Percentiles rank a stretch among this genome's conserved stretches.
These are phyloP conservation scores for Parambassis ranga DNA, from an alignment of 2,797 vertebrate species.

Conservation along the genomic window DNA sequence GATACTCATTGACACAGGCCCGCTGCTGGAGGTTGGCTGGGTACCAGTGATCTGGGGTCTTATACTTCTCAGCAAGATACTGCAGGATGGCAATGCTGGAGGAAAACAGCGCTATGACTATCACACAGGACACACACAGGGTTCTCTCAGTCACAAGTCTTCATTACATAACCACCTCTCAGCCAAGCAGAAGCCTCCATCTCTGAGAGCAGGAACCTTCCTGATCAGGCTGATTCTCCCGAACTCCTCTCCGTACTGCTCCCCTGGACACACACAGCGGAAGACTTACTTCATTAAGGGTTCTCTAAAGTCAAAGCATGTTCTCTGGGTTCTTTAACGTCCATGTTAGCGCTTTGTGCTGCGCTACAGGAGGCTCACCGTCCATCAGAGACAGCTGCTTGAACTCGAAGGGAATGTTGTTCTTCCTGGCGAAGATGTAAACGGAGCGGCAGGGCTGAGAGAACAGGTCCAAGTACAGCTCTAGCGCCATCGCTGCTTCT, in stretches of 20 bases:
- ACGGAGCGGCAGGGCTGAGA: conserved; percentile 84
- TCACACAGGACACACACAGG: not conserved
- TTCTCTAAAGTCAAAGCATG: too few species aligned
- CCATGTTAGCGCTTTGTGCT: too few species aligned
- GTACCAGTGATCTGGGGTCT: conserved; percentile 87
- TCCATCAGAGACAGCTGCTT: conserved; percentile 71
- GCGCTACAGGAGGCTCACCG: conserved; percentile 66
- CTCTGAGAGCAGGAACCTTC: conserved; percentile 84
- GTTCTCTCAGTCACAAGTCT: not conserved
- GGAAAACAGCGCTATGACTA: not conserved
- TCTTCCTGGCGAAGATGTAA: conserved; percentile 84
- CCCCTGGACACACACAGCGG: conserved; percentile 50
- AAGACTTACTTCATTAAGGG: too few species aligned
- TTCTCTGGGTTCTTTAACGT: too few species aligned
- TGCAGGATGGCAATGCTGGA: conserved; percentile 84
- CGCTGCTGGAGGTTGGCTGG: conserved; percentile 81
- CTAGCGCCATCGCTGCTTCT: conserved; percentile 46
- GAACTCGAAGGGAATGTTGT: conserved; percentile 77
- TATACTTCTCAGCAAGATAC: conserved; percentile 84
- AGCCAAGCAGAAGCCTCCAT: conserved; percentile 84
- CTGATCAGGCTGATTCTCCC: conserved; percentile 59
- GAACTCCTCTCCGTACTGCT: conserved; percentile 75
- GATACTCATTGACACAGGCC: conserved; percentile 83
- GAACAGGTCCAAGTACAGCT: conserved; percentile 83
- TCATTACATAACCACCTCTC: conserved; percentile 48